Percentiles rank a stretch among this genome's conserved stretches.
Evolutionary conservation across 2,797 vertebrate genomes (phyloP).

Genomic region (Cuculus canorus): DNA sequence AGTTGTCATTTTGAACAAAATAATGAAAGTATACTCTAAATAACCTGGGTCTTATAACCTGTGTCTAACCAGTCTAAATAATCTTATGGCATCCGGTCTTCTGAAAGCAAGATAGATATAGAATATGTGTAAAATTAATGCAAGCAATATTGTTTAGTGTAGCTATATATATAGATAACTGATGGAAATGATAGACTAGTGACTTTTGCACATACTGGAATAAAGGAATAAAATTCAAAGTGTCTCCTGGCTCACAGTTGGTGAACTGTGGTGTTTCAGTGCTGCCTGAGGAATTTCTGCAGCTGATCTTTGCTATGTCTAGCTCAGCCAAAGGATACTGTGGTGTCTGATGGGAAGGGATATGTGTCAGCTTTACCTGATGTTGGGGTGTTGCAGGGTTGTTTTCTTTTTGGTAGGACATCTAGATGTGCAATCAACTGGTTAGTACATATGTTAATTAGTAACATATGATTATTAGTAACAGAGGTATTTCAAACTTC

Average conservation of each 20-base stretch:
- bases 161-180: not conserved
- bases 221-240: not conserved
- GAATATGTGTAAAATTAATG: not conserved
- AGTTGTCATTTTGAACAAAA: not conserved
- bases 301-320: not conserved
- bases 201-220: too few species aligned
- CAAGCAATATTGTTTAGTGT: not conserved
- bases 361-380: not conserved
- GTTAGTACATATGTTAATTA: not conserved
- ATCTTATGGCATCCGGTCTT: not conserved
- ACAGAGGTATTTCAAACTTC: not conserved
- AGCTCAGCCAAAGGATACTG: accelerated
- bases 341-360: not conserved
- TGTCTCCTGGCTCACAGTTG: not conserved
- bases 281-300: not conserved
- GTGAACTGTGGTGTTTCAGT: not conserved
- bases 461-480: not conserved
- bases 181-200: not conserved
- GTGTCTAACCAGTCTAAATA: not conserved
- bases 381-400: not conserved
- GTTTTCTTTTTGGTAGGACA: not conserved
- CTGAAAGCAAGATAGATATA: not conserved
- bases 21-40: not conserved
- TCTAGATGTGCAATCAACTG: not conserved
- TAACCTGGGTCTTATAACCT: not conserved